Percentiles rank a stretch among this genome's conserved stretches.
Evolutionary conservation across 2,113 vertebrate genomes (phyloP).

Genomic region (Oncorhynchus keta): DNA sequence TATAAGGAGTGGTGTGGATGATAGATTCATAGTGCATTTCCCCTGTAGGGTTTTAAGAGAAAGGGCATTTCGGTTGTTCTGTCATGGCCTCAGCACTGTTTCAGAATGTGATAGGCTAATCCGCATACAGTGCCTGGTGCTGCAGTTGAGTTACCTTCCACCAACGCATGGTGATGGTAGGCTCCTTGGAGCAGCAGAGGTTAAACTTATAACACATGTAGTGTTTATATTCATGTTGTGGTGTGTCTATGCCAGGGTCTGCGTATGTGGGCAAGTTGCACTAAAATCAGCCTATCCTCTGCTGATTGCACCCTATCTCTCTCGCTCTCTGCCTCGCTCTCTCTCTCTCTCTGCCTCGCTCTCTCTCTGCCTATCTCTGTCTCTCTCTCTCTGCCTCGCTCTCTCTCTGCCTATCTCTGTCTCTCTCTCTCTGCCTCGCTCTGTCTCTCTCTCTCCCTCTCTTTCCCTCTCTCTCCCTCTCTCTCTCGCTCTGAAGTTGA

Average conservation of each 20-base stretch:
- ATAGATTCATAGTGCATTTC: conserved; percentile 30
- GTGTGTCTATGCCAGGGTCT: too few relatives aligned
- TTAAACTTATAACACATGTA: conserved; percentile 8
- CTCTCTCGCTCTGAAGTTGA: too few relatives aligned
- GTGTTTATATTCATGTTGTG: neutral
- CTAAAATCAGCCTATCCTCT: too few relatives aligned
- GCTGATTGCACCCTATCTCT: too few relatives aligned
- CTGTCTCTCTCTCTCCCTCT: too few relatives aligned
- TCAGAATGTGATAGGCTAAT: conserved; percentile 23
- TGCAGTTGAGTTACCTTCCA: conserved; percentile 6
- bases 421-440: too few relatives aligned
- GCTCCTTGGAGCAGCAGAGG: conserved; percentile 17
- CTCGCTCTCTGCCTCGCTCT: too few relatives aligned
- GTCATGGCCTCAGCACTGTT: conserved; percentile 11
- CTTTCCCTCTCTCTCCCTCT: too few relatives aligned
- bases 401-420: too few relatives aligned
- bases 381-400: too few relatives aligned
- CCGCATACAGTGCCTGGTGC: conserved; percentile 1
- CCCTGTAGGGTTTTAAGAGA: conserved; percentile 34
- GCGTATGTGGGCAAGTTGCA: too few relatives aligned
- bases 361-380: too few relatives aligned
- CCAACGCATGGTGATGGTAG: neutral
- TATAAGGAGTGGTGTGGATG: conserved; percentile 32
- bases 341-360: fast-evolving
- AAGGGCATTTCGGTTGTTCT: conserved; percentile 18